Evolutionary conservation across 2,888 invertebrate species (phyloP).

Genomic region (Catocala nupta): DNA sequence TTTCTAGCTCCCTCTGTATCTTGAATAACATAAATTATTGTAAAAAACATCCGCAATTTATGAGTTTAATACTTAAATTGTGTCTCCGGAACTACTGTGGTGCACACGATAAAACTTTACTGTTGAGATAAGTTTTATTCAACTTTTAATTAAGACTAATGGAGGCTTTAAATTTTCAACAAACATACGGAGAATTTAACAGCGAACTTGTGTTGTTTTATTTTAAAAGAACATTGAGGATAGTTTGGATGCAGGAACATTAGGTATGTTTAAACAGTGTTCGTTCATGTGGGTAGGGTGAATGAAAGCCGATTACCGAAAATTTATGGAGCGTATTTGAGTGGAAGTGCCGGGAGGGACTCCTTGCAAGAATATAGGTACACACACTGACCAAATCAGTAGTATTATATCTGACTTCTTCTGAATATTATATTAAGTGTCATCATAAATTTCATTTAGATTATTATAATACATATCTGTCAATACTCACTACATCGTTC

Average conservation of each 20-base stretch:
- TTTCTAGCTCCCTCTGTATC: slow-evolving; percentile 35
- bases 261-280: slow-evolving; percentile 6
- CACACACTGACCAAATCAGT: background rate
- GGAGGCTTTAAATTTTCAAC: slow-evolving; percentile 1
- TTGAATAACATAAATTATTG: slow-evolving; percentile 46
- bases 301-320: slow-evolving; percentile 18
- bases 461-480: too few relatives aligned
- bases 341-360: slow-evolving; percentile 3
- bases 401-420: background rate
- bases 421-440: too few relatives aligned
- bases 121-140: slow-evolving; percentile 12
- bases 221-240: slow-evolving; percentile 1
- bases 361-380: slow-evolving; percentile 6
- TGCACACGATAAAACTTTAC: slow-evolving; percentile 26
- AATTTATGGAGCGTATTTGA: slow-evolving; percentile 18
- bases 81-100: slow-evolving; percentile 28
- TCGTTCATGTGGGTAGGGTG: slow-evolving; percentile 9
- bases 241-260: slow-evolving; percentile 6
- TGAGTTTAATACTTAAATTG: slow-evolving; percentile 44
- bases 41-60: slow-evolving; percentile 41
- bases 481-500: too few relatives aligned
- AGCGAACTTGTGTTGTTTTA: background rate
- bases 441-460: too few relatives aligned
- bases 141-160: slow-evolving; percentile 6
- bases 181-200: background rate